Base-by-base conservation (phyloP, 1,140 invertebrate genomes). In the Cydia pomonella region DNA sequence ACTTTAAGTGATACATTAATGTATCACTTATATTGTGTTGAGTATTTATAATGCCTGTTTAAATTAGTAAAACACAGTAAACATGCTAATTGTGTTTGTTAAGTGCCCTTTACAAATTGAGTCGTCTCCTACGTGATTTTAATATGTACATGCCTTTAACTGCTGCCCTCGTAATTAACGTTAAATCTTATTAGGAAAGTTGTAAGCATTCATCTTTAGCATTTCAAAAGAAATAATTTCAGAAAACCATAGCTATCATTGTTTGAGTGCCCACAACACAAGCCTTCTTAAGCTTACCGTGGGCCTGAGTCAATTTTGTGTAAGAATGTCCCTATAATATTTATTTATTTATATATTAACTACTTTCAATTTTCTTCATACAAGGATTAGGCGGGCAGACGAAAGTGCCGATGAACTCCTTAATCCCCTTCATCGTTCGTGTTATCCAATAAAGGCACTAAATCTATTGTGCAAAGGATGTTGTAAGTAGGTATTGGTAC, bases 371-470 rank as follows among this genome's bases (percentile, higher is more conserved):
- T 53, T 53, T 53, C 50, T 13, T 18, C 16, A 6, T 53, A 53
- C 16, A 53, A 53, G 44, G 50, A 53, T 53, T 53, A 53, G 50
- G 50, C 3, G 16, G 50, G 50, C n/a, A 7, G 50, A 53, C 16
- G n/a, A 53, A 18, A 53, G n/a, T 53, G 6, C n/a, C 50, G n/a
- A 53, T n/a, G n/a, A 53, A 53, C 50, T 53, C 7, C 50, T 53
- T 53, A 53, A 53, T 53, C n/a, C 50, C 50, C 16, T 41, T 44
- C 41, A 44, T 44, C 41, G 41, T 44, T 44, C 41, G 13, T 44
- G 41, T 12, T 44, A 53, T 53, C 50, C 50, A 53, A 53, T 53
- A 44, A n/a, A n/a, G n/a, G n/a, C n/a, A n/a, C n/a, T n/a, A n/a
- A n/a, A n/a, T n/a, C n/a, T n/a, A n/a, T 33, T 33, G 29, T 33